phyloP scores from a whole-genome alignment of 2,797 vertebrate species.

The Chaetodon trifasciatus region DNA sequence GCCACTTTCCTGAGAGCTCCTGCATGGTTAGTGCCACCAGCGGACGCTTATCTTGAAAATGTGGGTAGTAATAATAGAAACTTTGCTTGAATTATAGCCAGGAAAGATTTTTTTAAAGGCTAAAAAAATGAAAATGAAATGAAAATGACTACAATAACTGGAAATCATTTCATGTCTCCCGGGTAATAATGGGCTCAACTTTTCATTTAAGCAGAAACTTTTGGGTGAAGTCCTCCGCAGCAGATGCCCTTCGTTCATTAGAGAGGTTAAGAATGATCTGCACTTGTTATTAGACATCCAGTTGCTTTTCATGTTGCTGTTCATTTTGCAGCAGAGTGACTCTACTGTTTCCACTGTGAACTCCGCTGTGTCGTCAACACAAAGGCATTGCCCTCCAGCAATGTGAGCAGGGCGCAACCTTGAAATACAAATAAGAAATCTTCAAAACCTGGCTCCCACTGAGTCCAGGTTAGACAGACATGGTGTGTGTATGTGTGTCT shows the following conservation, averaged over 20 bases:
- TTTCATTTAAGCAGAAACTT: slow-evolving; percentile 12
- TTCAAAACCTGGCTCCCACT: slow-evolving; percentile 55
- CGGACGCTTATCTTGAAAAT: slow-evolving; percentile 19
- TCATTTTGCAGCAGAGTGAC: slow-evolving; percentile 32
- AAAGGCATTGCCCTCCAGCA: slow-evolving; percentile 65
- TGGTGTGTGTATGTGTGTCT: neutral
- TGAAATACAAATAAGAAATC: slow-evolving; percentile 70
- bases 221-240: neutral
- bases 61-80: slow-evolving; percentile 15
- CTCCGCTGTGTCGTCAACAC: slow-evolving; percentile 54
- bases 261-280: neutral
- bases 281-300: neutral
- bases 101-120: slow-evolving; percentile 18
- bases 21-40: neutral
- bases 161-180: slow-evolving; percentile 32
- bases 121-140: slow-evolving; percentile 24
- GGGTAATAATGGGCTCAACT: slow-evolving; percentile 5
- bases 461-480: slow-evolving; percentile 31
- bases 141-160: slow-evolving; percentile 21
- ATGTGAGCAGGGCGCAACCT: slow-evolving; percentile 67
- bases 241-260: slow-evolving; percentile 12
- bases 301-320: slow-evolving; percentile 42
- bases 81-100: slow-evolving; percentile 17
- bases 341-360: slow-evolving; percentile 34
- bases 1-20: neutral